Base-by-base conservation (phyloP, 2,113 vertebrate genomes). In the Capreolus pygargus region DNA sequence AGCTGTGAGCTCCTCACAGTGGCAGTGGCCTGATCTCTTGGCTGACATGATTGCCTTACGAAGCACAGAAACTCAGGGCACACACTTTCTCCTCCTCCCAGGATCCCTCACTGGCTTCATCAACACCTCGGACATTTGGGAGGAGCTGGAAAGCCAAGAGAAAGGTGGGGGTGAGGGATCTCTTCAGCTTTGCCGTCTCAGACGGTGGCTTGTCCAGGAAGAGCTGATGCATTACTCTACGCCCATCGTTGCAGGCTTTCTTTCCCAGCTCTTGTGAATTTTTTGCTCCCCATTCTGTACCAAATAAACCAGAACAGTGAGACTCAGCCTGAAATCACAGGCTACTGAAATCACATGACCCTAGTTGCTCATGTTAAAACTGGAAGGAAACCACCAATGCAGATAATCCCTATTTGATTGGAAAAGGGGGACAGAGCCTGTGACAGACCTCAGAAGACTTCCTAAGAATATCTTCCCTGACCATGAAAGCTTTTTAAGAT, bases 401-500 rank as follows among this genome's bases (percentile, higher is more conserved):
- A 91, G 54, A 84, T 91, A 89, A 98, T 94, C 55, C 83, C 15
- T 47, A 28, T 81, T 90, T 97, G 90, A 96, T 81, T 87, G 39
- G 67, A 89, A 97, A 90, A 86, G 11, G 15, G 33, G 33, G 25
- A 14, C 45, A 86, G 30, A 85, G 7, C n/a, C 28, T 88, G 54
- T 17, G 70, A 96, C 92, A 92, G 92, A 87, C 95, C 96, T 85
- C 54, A 50, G 81, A 86, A 74, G 87, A 91, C 88, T 90, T 95
- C 81, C 89, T 81, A 79, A 97, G 95, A 54, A 19, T 64, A 70
- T 54, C 21, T 19, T 64, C 23, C 43, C 67, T 67, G 86, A 91
- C 28, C 39, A 58, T 0, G 28, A 91, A 87, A 91, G 45, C 43
- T 52, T 27, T 39, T 90, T 61, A 91, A 64, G 87, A 94, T 82